Evolutionary conservation across 2,888 invertebrate species (phyloP).

Genomic region (Rapana venosa): DNA sequence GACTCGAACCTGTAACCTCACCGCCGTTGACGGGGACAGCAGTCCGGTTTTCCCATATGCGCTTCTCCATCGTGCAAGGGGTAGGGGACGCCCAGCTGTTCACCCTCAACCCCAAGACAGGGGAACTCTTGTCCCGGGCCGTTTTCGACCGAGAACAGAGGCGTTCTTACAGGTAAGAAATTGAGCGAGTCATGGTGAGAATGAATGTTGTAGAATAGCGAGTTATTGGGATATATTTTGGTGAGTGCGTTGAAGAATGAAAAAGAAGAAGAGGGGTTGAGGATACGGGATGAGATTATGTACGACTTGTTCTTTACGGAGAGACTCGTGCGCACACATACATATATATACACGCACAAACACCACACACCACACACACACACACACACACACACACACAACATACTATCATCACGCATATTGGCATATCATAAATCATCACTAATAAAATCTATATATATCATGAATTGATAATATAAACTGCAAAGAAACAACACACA

Average conservation of each 20-base stretch:
- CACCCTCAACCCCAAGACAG: constrained; percentile 84
- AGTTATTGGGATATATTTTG: too few relatives aligned
- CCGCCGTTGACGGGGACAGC: constrained; percentile 94
- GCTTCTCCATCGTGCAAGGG: constrained; percentile 43
- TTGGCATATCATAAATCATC: too few relatives aligned
- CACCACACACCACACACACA: background rate
- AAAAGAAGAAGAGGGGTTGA: background rate
- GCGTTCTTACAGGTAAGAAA: constrained; percentile 67
- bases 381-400: background rate
- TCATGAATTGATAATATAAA: too few relatives aligned
- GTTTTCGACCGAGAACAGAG: constrained; percentile 89
- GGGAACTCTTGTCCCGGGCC: constrained; percentile 90
- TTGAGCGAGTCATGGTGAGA: too few relatives aligned
- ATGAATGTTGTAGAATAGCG: too few relatives aligned
- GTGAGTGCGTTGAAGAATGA: too few relatives aligned
- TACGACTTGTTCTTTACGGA: too few relatives aligned
- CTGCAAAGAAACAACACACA: too few relatives aligned
- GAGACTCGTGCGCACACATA: background rate
- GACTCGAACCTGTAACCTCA: constrained; percentile 91
- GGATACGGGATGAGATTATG: background rate
- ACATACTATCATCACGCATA: background rate
- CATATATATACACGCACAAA: background rate
- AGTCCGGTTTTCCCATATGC: constrained; percentile 90
- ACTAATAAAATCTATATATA: too few relatives aligned
- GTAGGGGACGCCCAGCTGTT: constrained; percentile 72